These are phyloP conservation scores for Sylvilagus bachmani DNA, from an alignment of 2,113 vertebrate genomes.

Conservation along the genomic window DNA sequence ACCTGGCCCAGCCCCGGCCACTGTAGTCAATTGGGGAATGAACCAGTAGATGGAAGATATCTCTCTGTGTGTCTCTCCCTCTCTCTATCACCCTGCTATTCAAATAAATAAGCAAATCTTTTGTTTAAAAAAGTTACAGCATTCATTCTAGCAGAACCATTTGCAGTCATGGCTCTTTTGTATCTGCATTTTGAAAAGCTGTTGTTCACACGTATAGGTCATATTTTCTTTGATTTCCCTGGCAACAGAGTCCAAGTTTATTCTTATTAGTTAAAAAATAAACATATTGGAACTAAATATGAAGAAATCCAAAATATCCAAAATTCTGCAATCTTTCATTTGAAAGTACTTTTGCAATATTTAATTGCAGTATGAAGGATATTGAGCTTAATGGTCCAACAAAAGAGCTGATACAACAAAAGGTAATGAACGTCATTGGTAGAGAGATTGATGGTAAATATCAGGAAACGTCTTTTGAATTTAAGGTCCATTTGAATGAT, in stretches of 20 bases:
- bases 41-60: no score
- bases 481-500: neutral
- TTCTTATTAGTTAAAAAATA: conserved; percentile 54
- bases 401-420: neutral
- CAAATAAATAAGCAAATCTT: no score
- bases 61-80: no score
- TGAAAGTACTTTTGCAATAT: conserved; percentile 1
- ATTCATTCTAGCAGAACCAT: neutral
- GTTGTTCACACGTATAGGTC: neutral
- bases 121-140: neutral
- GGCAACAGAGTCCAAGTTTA: conserved; percentile 42
- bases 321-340: conserved; percentile 40
- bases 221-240: conserved; percentile 39
- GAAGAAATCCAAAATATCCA: conserved; percentile 17
- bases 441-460: neutral
- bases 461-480: conserved; percentile 2
- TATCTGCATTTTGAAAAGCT: neutral
- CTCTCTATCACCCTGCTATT: no score
- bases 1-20: no score
- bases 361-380: neutral
- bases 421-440: neutral
- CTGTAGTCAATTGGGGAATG: no score
- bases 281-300: conserved; percentile 45
- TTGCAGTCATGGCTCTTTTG: neutral
- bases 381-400: neutral